Evolutionary conservation across 2,797 vertebrate genomes (phyloP).

Genomic region (Adelosebastes latens): DNA sequence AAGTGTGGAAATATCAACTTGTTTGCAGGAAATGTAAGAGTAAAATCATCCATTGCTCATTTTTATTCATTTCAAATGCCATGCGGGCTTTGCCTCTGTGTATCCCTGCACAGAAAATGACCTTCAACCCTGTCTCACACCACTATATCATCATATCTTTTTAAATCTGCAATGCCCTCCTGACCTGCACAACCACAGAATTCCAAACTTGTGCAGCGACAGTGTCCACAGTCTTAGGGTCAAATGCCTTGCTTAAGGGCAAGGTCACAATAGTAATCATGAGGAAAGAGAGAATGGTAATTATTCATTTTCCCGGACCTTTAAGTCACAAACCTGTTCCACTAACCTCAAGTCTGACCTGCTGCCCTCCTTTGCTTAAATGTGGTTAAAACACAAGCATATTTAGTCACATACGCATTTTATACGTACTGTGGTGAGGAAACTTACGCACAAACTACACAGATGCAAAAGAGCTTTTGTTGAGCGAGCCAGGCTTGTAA

Average conservation of each 20-base stretch:
- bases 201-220: background rate
- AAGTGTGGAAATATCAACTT: background rate
- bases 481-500: constrained; percentile 38
- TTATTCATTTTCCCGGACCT: background rate
- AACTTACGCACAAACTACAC: constrained; percentile 24
- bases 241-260: background rate
- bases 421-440: background rate
- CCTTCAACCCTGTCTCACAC: background rate
- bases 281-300: background rate
- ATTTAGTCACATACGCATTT: background rate
- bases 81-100: background rate
- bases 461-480: constrained; percentile 37
- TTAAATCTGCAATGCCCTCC: background rate
- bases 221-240: background rate
- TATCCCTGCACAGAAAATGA: background rate
- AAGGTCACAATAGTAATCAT: background rate
- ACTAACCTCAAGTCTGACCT: background rate
- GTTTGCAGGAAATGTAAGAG: background rate
- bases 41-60: background rate
- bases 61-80: background rate
- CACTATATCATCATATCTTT: background rate
- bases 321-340: background rate
- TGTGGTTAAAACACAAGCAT: constrained; percentile 1
- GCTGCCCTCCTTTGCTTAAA: background rate
- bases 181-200: background rate